Evolutionary conservation across 2,888 invertebrate genomes (phyloP), one percentile per base, ranked within the genome.

Genomic region (Lithophane leautieri): DNA sequence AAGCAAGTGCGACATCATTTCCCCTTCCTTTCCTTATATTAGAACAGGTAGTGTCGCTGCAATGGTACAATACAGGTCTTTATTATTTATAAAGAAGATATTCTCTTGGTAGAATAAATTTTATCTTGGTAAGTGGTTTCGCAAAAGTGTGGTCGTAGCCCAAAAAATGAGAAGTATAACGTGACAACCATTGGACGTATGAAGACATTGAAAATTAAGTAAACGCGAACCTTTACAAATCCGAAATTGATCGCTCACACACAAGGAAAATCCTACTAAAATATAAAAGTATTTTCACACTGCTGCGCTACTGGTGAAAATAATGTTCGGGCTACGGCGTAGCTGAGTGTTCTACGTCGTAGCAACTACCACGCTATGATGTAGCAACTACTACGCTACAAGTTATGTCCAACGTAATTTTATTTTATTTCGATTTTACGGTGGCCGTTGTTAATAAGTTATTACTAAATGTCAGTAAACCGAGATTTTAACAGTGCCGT

Each of bases 171-270:
- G 22, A 69, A 47, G 19, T 65, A 54, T 52, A 78, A 78, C 54
- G 52, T 66, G 79, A 83, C 81, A 78, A 34, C 42, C 34, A 66
- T 72, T 83, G 11, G 68, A 78, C 65, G 28, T 69, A 50, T 67
- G n/a, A 70, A 62, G 66, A 83, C 66, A 70, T 58, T 28, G 25
- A 25, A 67, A 74, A 58, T 67, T 67, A 67, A 79, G 62, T 70
- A 50, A 67, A 70, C 3, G 44, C 50, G 62, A 67, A 42, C 67
- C 67, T 47, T 67, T 40, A 70, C 12, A 81, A 73, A 70, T 69
- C 67, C 62, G 7, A 65, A 34, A 83, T 58, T 73, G 25, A 79
- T 70, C 65, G 44, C 56, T 44, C 58, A 34, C 61, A 69, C 34
- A 83, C 42, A 42, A 68, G 58, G 52, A 80, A 70, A 73, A 42